Percentiles rank a stretch among this genome's conserved stretches.
phyloP scores from a whole-genome alignment of 2,888 invertebrate species.

The Epistrophe grossulariae region DNA sequence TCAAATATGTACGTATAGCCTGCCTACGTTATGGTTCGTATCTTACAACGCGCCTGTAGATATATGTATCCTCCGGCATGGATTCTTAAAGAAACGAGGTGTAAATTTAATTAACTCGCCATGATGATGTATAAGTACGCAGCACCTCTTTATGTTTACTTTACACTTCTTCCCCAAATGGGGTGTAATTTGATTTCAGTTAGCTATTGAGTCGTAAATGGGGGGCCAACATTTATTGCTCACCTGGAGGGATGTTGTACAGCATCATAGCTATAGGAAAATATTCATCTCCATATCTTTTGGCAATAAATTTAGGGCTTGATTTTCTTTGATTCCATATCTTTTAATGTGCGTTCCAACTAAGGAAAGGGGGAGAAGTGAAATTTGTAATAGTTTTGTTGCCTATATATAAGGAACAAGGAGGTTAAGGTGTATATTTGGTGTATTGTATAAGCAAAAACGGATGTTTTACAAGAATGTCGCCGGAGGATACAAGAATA shows the following conservation, averaged over 20 bases:
- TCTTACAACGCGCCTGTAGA: slow-evolving; percentile 42
- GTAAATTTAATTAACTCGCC: slow-evolving; percentile 75
- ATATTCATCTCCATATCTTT: slow-evolving; percentile 51
- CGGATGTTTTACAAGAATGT: slow-evolving; percentile 62
- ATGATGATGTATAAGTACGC: slow-evolving; percentile 72
- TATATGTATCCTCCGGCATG: slow-evolving; percentile 53
- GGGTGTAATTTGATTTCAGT: slow-evolving; percentile 72
- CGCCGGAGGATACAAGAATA: slow-evolving; percentile 72
- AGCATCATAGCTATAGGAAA: slow-evolving; percentile 29
- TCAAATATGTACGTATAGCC: neutral
- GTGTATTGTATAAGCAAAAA: slow-evolving; percentile 26
- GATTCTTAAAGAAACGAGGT: slow-evolving; percentile 70
- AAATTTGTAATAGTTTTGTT: slow-evolving; percentile 27
- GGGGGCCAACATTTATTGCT: slow-evolving; percentile 62
- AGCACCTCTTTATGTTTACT: slow-evolving; percentile 72
- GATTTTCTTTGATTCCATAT: slow-evolving; percentile 61
- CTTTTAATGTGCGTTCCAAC: slow-evolving; percentile 38
- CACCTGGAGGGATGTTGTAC: slow-evolving; percentile 37
- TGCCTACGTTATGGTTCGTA: slow-evolving; percentile 32
- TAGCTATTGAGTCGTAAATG: slow-evolving; percentile 65
- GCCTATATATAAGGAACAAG: neutral
- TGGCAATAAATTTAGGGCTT: slow-evolving; percentile 63
- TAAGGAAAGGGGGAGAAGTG: neutral
- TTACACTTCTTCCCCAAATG: slow-evolving; percentile 63
- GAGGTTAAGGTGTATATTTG: neutral